Percentiles rank a stretch among this genome's conserved stretches.
These are phyloP conservation scores for Pantherophis vulpinus DNA, from an alignment of 2,797 vertebrate genomes.

Conservation along the genomic window DNA sequence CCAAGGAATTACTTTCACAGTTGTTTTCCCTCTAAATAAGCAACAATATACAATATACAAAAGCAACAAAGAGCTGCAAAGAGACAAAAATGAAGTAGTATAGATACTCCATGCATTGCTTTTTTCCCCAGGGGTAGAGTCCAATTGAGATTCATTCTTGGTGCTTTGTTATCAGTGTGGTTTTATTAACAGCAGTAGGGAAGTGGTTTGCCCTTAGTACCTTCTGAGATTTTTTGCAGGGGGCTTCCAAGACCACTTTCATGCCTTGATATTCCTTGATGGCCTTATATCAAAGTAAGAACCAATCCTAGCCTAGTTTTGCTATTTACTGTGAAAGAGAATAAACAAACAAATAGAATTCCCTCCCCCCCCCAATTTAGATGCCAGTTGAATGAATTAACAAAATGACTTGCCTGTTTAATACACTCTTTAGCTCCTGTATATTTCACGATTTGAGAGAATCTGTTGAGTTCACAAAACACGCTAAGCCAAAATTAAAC, in stretches of 20 bases:
- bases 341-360: not conserved
- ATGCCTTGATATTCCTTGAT: not conserved
- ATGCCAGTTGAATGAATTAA: not conserved
- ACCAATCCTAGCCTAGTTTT: not conserved
- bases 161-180: not conserved
- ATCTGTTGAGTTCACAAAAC: not conserved
- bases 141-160: not conserved
- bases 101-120: not conserved
- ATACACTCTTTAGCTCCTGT: not conserved
- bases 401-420: not conserved
- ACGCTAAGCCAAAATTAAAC: not conserved
- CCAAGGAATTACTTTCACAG: not conserved
- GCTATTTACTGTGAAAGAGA: not conserved
- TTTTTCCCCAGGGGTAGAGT: not conserved
- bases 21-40: not conserved
- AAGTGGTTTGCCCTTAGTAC: not conserved
- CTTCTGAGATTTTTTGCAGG: not conserved
- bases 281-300: not conserved
- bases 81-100: not conserved
- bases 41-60: not conserved
- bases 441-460: not conserved
- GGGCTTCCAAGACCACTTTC: not conserved
- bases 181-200: not conserved
- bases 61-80: not conserved
- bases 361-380: not conserved